phyloP scores from a whole-genome alignment of 2,113 vertebrate species.

The Petaurus breviceps region DNA sequence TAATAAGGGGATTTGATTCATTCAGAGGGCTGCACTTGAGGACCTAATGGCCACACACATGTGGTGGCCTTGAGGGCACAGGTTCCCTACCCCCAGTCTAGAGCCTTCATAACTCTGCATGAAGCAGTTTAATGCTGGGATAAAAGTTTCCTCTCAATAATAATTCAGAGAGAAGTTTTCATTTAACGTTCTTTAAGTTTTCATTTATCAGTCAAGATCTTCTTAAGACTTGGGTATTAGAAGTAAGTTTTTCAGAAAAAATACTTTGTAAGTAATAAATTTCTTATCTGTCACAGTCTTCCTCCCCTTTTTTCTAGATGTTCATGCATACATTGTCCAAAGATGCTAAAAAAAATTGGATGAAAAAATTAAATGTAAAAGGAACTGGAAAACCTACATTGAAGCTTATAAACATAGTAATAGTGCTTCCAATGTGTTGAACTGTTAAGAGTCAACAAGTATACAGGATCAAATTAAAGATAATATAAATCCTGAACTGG shows the following conservation, averaged over 20 bases:
- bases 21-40: no score
- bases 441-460: slow-evolving; percentile 52
- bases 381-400: neutral
- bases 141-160: slow-evolving; percentile 15
- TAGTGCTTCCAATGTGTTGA: slow-evolving; percentile 40
- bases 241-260: slow-evolving; percentile 35
- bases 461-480: slow-evolving; percentile 50
- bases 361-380: slow-evolving; percentile 18
- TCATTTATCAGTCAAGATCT: neutral
- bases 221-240: slow-evolving; percentile 12
- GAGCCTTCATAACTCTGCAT: neutral
- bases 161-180: slow-evolving; percentile 14
- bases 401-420: slow-evolving; percentile 35
- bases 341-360: slow-evolving; percentile 45
- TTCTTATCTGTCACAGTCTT: slow-evolving; percentile 24
- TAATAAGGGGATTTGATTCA: no score
- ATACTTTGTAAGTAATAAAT: slow-evolving; percentile 25
- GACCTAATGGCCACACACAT: no score
- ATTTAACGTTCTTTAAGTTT: slow-evolving; percentile 55
- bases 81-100: neutral
- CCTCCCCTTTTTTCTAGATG: neutral
- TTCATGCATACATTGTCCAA: slow-evolving; percentile 23
- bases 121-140: neutral
- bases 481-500: slow-evolving; percentile 4
- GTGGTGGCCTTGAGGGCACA: no score